Conservation (phyloP, 2,113 vertebrate genomes). For the Mus musculus region DNA sequence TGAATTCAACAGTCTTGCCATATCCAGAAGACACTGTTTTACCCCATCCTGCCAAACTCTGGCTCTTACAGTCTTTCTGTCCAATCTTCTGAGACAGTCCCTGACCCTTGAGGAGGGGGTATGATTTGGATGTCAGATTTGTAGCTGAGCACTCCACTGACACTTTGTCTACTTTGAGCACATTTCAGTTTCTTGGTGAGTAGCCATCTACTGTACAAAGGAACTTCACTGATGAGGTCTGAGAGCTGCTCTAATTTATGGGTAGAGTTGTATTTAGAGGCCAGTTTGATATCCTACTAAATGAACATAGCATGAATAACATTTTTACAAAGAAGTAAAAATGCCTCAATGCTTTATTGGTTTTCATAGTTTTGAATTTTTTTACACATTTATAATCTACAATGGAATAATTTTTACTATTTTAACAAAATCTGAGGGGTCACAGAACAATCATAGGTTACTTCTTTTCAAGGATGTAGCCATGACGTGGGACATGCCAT, state of each 20-base stretch:
- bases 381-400: background rate
- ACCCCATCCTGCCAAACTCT: background rate
- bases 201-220: background rate
- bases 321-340: conserved; percentile 10
- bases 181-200: background rate
- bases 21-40: background rate
- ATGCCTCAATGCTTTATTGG: background rate
- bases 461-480: background rate
- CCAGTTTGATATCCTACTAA: background rate
- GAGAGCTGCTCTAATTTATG: background rate
- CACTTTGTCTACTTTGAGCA: background rate
- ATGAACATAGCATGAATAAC: background rate
- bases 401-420: conserved; percentile 4
- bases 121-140: background rate
- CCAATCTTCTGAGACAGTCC: background rate
- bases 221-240: background rate
- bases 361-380: background rate
- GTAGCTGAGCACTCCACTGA: background rate
- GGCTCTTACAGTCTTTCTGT: background rate
- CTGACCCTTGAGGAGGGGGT: background rate
- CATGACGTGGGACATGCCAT: background rate
- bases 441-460: background rate
- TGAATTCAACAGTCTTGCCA: background rate
- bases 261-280: background rate
- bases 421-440: background rate